These are phyloP conservation scores for Physocephala rufipes DNA, from an alignment of 2,888 invertebrate genomes.

Conservation along the genomic window DNA sequence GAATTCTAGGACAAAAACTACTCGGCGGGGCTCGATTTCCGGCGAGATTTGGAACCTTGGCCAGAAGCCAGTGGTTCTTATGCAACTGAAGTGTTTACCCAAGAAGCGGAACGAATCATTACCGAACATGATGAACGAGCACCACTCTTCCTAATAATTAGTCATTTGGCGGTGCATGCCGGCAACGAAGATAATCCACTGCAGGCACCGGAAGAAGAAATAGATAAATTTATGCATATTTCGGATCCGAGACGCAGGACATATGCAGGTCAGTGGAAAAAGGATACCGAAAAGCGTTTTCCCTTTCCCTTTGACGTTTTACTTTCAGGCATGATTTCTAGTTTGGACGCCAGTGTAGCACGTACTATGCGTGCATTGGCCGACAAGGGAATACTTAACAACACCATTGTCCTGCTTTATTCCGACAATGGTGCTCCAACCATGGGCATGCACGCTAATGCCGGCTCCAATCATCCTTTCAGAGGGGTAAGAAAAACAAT, in stretches of 20 bases:
- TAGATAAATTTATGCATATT: slow-evolving; percentile 75
- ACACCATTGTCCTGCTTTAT: slow-evolving; percentile 85
- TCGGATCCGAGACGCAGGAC: slow-evolving; percentile 72
- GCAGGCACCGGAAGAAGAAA: slow-evolving; percentile 78
- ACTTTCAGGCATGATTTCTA: slow-evolving; percentile 81
- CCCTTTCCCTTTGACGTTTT: too few relatives aligned
- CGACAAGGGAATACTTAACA: slow-evolving; percentile 76
- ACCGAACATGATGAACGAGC: slow-evolving; percentile 68
- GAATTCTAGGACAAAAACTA: slow-evolving; percentile 52
- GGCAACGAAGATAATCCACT: slow-evolving; percentile 75
- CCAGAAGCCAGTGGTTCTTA: slow-evolving; percentile 70
- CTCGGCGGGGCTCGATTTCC: slow-evolving; percentile 67
- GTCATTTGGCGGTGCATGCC: slow-evolving; percentile 84
- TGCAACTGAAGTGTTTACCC: slow-evolving; percentile 76
- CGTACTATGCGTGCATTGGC: slow-evolving; percentile 76
- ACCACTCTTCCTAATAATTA: slow-evolving; percentile 83
- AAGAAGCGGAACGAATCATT: slow-evolving; percentile 73
- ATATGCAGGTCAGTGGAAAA: slow-evolving; percentile 72
- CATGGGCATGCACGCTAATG: slow-evolving; percentile 75
- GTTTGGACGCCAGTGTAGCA: slow-evolving; percentile 86
- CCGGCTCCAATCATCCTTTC: slow-evolving; percentile 82
- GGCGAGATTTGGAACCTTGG: slow-evolving; percentile 67
- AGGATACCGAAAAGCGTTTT: neutral
- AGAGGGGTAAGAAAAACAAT: too few relatives aligned
- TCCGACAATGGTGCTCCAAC: slow-evolving; percentile 91